Evolutionary conservation across 2,113 vertebrate genomes (phyloP).

Genomic region (Nothoprocta perdicaria): DNA sequence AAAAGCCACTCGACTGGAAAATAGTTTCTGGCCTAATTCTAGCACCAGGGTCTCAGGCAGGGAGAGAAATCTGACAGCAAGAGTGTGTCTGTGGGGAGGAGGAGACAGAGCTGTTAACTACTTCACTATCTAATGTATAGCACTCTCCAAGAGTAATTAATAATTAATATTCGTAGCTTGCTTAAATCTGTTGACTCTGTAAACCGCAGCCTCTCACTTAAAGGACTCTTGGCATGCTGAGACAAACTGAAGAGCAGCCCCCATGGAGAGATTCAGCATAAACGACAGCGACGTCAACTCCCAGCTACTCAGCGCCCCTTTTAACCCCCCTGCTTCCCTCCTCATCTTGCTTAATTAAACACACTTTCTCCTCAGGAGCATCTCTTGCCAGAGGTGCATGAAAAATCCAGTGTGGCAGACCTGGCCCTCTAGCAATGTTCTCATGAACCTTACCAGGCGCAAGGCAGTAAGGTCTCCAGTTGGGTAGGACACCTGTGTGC

Average conservation of each 20-base stretch:
- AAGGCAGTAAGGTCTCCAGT: not conserved
- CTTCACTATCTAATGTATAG: slow-evolving; percentile 52
- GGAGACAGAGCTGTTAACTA: slow-evolving; percentile 62
- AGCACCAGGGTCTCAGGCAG: slow-evolving; percentile 36
- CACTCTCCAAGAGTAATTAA: slow-evolving; percentile 66
- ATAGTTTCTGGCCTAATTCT: slow-evolving; percentile 76
- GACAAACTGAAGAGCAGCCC: slow-evolving; percentile 35
- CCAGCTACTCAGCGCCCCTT: not conserved
- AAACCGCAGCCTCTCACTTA: slow-evolving; percentile 48
- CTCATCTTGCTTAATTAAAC: not conserved
- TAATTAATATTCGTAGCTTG: slow-evolving; percentile 65
- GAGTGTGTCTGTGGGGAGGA: slow-evolving; percentile 28
- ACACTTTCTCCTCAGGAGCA: not conserved
- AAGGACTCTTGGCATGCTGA: not conserved
- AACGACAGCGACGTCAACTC: not conserved
- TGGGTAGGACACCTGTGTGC: not conserved
- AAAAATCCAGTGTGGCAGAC: not conserved
- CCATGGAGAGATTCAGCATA: not conserved
- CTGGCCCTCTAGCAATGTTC: not conserved
- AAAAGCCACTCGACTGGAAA: slow-evolving; percentile 77
- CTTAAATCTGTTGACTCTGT: slow-evolving; percentile 63
- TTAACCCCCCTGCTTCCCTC: not conserved
- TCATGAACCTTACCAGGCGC: not conserved
- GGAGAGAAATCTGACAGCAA: slow-evolving; percentile 64
- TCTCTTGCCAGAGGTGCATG: not conserved